These are phyloP conservation scores for Brenthis daphne DNA, from an alignment of 2,888 invertebrate genomes.

Conservation along the genomic window DNA sequence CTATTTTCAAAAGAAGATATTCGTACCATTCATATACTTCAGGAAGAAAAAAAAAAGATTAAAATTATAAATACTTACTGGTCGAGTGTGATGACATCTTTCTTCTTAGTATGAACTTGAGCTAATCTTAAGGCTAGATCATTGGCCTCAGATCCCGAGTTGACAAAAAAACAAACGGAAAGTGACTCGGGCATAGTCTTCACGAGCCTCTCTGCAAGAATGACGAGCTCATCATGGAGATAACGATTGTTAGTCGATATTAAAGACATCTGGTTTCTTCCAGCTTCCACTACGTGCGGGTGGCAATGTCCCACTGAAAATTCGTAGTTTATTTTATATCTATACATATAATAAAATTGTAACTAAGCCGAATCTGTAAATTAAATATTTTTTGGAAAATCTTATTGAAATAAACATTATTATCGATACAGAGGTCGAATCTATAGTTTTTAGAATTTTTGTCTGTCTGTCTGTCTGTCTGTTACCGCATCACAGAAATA, in stretches of 20 bases:
- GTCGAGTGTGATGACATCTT: slow-evolving; percentile 96
- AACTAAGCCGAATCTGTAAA: no score
- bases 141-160: slow-evolving; percentile 99
- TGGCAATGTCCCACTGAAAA: slow-evolving; percentile 97
- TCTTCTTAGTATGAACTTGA: slow-evolving; percentile 92
- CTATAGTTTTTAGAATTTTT: no score
- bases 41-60: not conserved
- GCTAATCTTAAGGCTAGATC: slow-evolving; percentile 97
- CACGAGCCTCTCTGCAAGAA: slow-evolving; percentile 92
- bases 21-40: slow-evolving; percentile 6
- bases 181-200: slow-evolving; percentile 92
- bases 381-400: no score
- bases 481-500: no score
- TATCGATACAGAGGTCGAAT: no score
- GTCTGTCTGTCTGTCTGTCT: no score
- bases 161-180: slow-evolving; percentile 97
- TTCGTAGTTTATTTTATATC: no score
- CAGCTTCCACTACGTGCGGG: slow-evolving; percentile 95
- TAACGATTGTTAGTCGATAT: slow-evolving; percentile 98
- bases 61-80: slow-evolving; percentile 88
- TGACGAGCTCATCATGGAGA: slow-evolving; percentile 96
- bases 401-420: no score
- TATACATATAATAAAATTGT: no score
- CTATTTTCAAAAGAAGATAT: slow-evolving; percentile 7
- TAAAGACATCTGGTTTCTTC: slow-evolving; percentile 93